phyloP scores from a whole-genome alignment of 2,888 invertebrate species.

The Standfussiana lucernea region DNA sequence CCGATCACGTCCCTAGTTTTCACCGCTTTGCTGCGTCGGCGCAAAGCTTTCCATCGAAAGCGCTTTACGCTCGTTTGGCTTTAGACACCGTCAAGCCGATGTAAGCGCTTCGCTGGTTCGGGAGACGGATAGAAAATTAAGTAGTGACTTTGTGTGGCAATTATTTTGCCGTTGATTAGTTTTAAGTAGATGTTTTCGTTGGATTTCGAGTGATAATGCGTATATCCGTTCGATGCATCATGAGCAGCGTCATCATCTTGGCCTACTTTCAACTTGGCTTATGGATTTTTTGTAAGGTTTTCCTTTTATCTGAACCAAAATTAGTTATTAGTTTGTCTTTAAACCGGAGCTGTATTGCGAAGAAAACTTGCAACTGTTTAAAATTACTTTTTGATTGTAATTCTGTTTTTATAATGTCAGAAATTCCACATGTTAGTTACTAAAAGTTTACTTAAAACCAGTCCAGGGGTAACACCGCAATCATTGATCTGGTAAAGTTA shows the following conservation, averaged over 20 bases:
- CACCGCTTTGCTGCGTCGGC: constrained; percentile 24
- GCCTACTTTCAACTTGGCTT: background rate
- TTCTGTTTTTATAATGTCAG: background rate
- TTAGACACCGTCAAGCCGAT: constrained; percentile 42
- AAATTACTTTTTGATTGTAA: background rate
- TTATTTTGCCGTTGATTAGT: background rate
- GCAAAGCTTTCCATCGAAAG: constrained; percentile 64
- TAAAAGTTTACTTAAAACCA: background rate
- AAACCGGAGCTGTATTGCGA: background rate
- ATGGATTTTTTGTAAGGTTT: background rate
- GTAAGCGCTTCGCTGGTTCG: constrained; percentile 48
- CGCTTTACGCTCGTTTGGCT: constrained; percentile 58
- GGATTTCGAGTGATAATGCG: background rate
- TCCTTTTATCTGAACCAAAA: background rate
- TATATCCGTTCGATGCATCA: background rate
- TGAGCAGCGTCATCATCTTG: background rate
- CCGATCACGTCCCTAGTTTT: constrained; percentile 46
- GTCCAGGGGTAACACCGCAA: background rate
- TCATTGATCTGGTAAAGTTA: background rate
- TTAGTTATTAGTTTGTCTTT: background rate
- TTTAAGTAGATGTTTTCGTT: background rate
- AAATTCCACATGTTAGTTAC: background rate
- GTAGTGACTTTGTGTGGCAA: constrained; percentile 1
- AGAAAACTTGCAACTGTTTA: background rate
- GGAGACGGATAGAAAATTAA: constrained; percentile 34